Evolutionary conservation across 92 coral and sea anemone species (phyloP), one percentile per base, ranked within the genome.

Genomic region (Porites evermanni): DNA sequence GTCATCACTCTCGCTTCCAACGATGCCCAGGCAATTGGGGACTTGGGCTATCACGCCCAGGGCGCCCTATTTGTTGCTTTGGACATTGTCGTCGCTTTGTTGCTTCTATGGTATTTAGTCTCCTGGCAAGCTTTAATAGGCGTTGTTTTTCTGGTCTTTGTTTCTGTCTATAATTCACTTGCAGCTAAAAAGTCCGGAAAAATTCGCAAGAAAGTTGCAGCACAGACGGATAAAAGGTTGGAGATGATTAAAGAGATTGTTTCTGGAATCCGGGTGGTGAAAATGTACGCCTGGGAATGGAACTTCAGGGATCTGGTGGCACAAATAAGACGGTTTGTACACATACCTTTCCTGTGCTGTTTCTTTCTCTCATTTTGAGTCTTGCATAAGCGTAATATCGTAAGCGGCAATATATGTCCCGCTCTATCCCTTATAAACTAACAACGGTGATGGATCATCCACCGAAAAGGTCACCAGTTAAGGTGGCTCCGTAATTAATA

Each of bases 201-300:
- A 18, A 26, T 72, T 23, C 85, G 85, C 32, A 63, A 17, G 16
- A 13, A 71, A 11, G 65, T 67, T 2, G 76, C 85, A n/a, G 77
- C 64, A 56, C 59, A 17, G 47, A 81, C 64, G 20, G 85, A 81
- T 77, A 59, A 71, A 13, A 67, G 85, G 13, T 44, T 81, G 70
- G 59, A 81, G 20, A 60, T 70, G 2, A 70, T 81, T 70, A 81
- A 81, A 70, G 85, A 81, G 78, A 81, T 81, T 14, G 50, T 81
- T 17, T 13, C 78, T 8, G 85, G 85, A 58, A 70, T 81, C 20
- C 85, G 85, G 3, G 69, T 71, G 1, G 78, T 81, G 3, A 81
- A 81, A 71, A 81, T 81, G 77, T 70, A 81, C 85, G 85, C 85
- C 52, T 81, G 77, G 85, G 85, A 81, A 81, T 81, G 85, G 85